Evolutionary conservation across 2,888 invertebrate species (phyloP), one percentile per base, ranked within the genome.

Genomic region (Mechanitis messenoides): DNA sequence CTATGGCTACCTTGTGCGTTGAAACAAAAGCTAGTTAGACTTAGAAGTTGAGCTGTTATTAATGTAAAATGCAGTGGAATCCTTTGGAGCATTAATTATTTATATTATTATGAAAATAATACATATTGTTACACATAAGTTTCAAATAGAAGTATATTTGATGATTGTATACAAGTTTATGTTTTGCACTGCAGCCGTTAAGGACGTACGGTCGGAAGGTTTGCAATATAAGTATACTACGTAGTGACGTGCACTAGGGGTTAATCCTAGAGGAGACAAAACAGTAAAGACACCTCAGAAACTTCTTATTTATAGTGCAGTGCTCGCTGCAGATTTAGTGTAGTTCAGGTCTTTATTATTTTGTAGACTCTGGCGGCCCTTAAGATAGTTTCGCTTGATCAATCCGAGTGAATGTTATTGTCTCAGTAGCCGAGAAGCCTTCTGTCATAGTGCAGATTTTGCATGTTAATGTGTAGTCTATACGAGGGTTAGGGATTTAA

Each of bases 171-270:
- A 77, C 70, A 71, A 72, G 72, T 74, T 75, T 56, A 79, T 79
- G 85, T 87, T 85, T 85, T 87, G 80, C 86, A 84, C 83, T 76
- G 89, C 89, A 89, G 89, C 89, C 87, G 73, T 80, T 87, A 85
- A 87, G 89, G 89, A 90, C 83, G 66, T 87, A 88, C 83, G 82
- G 84, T 79, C 85, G 86, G 76, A 89, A 90, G 89, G 89, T 74
- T 74, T 71, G 73, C 72, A 73, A 72, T 70, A 71, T 71, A 69
- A 72, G 71, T 70, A 69, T 69, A 71, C 71, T 70, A 62, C 64
- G 72, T 74, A 74, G 73, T 73, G 71, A 68, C 61, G 66, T 69
- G 74, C 73, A 73, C 74, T 65, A 68, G 68, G 71, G 67, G 61
- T 58, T 64, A 65, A 67, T 65, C 64, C 64, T 67, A 66, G 71